Evolutionary conservation across 2,888 invertebrate species (phyloP).

Genomic region (Allophyes oxyacanthae): DNA sequence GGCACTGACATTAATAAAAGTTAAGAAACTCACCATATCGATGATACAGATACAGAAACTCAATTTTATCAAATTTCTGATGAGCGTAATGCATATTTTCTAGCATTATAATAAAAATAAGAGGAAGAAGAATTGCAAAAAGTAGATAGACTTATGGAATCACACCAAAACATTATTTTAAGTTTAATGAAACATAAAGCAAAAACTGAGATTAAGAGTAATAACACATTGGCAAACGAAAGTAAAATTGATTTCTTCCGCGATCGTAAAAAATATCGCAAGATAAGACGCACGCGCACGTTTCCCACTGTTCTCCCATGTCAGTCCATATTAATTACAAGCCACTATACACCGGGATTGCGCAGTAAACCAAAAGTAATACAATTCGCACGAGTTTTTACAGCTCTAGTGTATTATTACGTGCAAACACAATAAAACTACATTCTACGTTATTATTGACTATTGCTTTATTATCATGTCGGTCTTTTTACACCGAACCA

Average conservation of each 20-base stretch:
- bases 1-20: no score
- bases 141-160: no score
- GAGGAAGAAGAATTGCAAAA: no score
- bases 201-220: no score
- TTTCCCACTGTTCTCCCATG: constrained; percentile 47
- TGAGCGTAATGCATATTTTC: no score
- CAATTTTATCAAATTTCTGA: no score
- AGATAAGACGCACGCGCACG: not conserved
- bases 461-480: constrained; percentile 23
- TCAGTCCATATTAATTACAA: constrained; percentile 39
- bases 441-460: constrained; percentile 30
- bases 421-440: constrained; percentile 57
- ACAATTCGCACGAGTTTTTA: constrained; percentile 55
- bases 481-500: constrained; percentile 9
- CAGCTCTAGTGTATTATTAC: constrained; percentile 30
- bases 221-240: not conserved
- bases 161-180: no score
- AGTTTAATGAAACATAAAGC: no score
- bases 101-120: no score
- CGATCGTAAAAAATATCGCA: constrained; percentile 18
- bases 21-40: no score
- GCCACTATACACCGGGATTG: constrained; percentile 38
- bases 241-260: constrained; percentile 32
- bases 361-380: constrained; percentile 33
- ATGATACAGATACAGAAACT: no score